Evolutionary conservation across 2,797 vertebrate genomes (phyloP), one percentile per base, ranked within the genome.

Genomic region (Hephaestus fuliginosus): DNA sequence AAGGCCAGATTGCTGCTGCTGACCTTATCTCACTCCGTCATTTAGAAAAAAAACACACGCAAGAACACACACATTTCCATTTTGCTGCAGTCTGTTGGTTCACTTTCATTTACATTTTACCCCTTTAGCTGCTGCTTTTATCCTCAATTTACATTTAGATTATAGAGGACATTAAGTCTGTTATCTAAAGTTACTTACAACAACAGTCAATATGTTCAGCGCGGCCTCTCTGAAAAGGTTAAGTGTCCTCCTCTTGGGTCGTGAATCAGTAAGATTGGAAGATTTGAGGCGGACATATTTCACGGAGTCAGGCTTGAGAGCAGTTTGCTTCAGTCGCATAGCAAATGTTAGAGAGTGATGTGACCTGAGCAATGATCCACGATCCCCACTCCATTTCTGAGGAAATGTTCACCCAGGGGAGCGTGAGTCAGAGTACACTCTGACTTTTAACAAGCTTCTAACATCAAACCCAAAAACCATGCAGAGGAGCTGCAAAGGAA

Each of bases 321-420:
- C 69, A 39, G 43, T 64, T 69, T 67, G 68, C 57, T 63, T 75
- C 44, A 33, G 39, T 75, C 73, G 52, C 63, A 33, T 1, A 53
- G 55, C 8, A 41, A 68, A 70, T 61, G 60, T 76, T 64, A 36
- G 22, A 6, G 5, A 0, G 20, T 18, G 28, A 74, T 28, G 77
- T 78, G 78, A 78, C 67, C 63, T 14, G 61, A 86, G 74, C 72
- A 51, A 15, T 13, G 41, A 71, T 69, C 79, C 65, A 12, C 56
- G 64, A 68, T 65, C 62, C 17, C 30, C 14, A 1, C 71, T 72
- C 58, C 48, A 30, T 71, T 28, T 74, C 15, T 58, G 51, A 53
- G 49, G 36, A 64, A 69, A 78, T 15, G 63, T 41, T 75, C 62
- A 28, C 75, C 57, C 77, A 14, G 39, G 64, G 71, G 69, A 80